Percentiles rank a stretch among this genome's conserved stretches.
phyloP scores from a whole-genome alignment of 2,888 invertebrate genomes.

The Microplitis deprimator region DNA sequence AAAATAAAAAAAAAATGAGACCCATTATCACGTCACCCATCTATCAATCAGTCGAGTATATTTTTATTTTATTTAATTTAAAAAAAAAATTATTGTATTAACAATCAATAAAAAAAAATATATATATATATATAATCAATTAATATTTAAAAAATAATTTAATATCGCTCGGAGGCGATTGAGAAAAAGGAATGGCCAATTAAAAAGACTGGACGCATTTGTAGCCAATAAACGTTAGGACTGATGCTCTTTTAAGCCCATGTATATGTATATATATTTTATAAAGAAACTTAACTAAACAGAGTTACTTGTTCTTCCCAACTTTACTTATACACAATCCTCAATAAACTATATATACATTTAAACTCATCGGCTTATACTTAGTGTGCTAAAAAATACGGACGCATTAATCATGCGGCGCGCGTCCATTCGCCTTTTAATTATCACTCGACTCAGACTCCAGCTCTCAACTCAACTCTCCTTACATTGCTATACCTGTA shows the following conservation, averaged over 20 bases:
- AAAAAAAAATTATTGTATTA: slow-evolving; percentile 3
- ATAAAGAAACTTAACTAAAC: not conserved
- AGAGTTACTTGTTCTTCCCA: not conserved
- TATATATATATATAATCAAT: not conserved
- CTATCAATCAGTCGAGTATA: not conserved
- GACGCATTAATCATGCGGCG: slow-evolving; percentile 51
- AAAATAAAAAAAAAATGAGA: slow-evolving; percentile 12
- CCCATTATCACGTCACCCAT: slow-evolving; percentile 1
- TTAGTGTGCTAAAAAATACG: slow-evolving; percentile 11
- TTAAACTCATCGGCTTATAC: not conserved
- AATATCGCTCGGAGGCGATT: slow-evolving; percentile 21
- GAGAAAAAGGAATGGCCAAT: slow-evolving; percentile 25
- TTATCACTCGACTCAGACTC: slow-evolving; percentile 50
- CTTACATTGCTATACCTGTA: slow-evolving; percentile 1
- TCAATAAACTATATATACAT: slow-evolving; percentile 5
- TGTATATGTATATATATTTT: not conserved
- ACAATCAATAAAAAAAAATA: not conserved
- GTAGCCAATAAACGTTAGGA: slow-evolving; percentile 13
- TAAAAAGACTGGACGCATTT: slow-evolving; percentile 25
- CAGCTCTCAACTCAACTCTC: slow-evolving; percentile 26
- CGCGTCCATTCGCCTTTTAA: slow-evolving; percentile 53
- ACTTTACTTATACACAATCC: not conserved
- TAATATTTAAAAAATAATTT: slow-evolving; percentile 10
- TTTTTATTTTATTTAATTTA: not conserved
- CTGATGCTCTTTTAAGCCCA: not conserved